Evolutionary conservation across 2,888 invertebrate genomes (phyloP).

Genomic region (Drosophila rubida): DNA sequence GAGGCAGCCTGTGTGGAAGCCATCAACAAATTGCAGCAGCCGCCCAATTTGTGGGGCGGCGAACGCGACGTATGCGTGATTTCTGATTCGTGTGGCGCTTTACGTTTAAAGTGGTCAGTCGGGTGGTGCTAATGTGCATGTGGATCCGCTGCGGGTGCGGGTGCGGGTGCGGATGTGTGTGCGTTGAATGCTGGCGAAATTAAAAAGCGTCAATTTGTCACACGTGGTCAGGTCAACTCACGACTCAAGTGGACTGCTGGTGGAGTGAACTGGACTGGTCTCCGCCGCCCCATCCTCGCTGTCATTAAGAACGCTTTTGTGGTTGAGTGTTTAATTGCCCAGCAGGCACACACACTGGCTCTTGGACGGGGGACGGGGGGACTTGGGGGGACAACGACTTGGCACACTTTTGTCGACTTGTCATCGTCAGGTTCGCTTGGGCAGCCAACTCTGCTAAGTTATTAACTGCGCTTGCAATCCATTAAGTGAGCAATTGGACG

Average conservation of each 20-base stretch:
- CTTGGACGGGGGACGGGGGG: neutral
- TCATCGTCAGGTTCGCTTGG: slow-evolving; percentile 16
- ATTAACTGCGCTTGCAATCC: slow-evolving; percentile 78
- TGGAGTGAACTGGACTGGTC: neutral
- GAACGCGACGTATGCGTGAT: slow-evolving; percentile 52
- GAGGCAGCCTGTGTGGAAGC: slow-evolving; percentile 31
- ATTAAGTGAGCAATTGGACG: slow-evolving; percentile 71
- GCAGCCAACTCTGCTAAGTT: slow-evolving; percentile 46
- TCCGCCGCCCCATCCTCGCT: slow-evolving; percentile 12
- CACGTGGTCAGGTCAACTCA: slow-evolving; percentile 60
- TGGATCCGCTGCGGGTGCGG: neutral
- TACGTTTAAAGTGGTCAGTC: slow-evolving; percentile 44
- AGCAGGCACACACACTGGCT: neutral
- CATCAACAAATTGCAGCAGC: slow-evolving; percentile 51
- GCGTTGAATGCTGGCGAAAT: slow-evolving; percentile 69
- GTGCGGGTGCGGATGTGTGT: slow-evolving; percentile 22
- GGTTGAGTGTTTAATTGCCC: slow-evolving; percentile 68
- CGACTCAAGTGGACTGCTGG: neutral
- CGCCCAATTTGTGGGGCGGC: slow-evolving; percentile 24
- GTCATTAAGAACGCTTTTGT: slow-evolving; percentile 66
- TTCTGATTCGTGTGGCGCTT: slow-evolving; percentile 53
- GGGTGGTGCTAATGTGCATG: slow-evolving; percentile 6
- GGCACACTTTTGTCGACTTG: slow-evolving; percentile 64
- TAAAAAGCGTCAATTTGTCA: slow-evolving; percentile 84
- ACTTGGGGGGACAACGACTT: slow-evolving; percentile 25